Base-by-base conservation (phyloP, 2,113 vertebrate species). In the Platichthys flesus region DNA sequence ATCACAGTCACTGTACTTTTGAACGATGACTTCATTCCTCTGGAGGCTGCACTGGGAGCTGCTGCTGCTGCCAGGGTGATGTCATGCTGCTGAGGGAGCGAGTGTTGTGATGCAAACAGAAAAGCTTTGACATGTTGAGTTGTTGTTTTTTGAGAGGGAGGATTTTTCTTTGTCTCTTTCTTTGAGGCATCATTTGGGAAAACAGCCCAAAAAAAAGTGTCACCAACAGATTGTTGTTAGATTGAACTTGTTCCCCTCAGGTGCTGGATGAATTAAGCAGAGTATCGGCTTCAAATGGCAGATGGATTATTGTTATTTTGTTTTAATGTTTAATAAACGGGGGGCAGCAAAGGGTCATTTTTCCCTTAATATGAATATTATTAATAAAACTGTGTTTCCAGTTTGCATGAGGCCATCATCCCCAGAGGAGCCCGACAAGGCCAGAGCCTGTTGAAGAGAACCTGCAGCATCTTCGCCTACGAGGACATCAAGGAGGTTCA, bases 401-500 rank as follows among this genome's bases (percentile, higher is more conserved):
- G 98, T 82, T 94, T 98, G 95, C 96, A 99, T 15, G 98, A 99
- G 75, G 96, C 98, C 52, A 99, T 99, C 83, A 99, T 99, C 85
- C 98, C 98, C 3, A 90, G 96, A 85, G 98, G 98, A 85, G 98
- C 98, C 0, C 89, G 98, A 24, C 98, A 99, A 74, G 97, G 97
- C 37, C 97, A 98, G 76, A 99, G 97, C 81, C 97, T 97, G 8
- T 94, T 99, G 71, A 99, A 97, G 93, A 96, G 98, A 76, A 98
- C 96, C 0, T 99, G 96, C 90, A 99, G 98, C 87, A 98, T 98
- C 88, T 99, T 99, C 9, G 98, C 97, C 1, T 99, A 99, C 59
- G 98, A 99, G 85, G 98, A 99, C 91, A 99, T 99, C 83, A 98
- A 97, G 76, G 98, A 99, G 85, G 98, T 99, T 16, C 98, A 99